Base-by-base conservation (phyloP, 1,140 invertebrate genomes). In the Glomeris maerens region DNA sequence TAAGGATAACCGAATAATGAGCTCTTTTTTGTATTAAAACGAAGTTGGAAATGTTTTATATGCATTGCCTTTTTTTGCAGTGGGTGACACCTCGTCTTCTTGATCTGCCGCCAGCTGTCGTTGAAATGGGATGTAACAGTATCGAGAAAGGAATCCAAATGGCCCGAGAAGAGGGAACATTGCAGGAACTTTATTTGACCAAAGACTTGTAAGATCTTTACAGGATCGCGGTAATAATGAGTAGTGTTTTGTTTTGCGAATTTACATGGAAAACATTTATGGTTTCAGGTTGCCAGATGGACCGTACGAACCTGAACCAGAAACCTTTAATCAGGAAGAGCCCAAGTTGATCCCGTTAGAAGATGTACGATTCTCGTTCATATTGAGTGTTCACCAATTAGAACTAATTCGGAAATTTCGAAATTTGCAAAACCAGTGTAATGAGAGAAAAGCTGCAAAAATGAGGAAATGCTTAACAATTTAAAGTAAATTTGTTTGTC, bases 101-200 rank as follows among this genome's bases (percentile, higher is more conserved):
- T 50, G 81, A 85, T 57, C 60, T 77, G 36, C 74, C 77, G 14
- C 70, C 74, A 3, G 65, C 74, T 48, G 67, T 80, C 14, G 75
- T 78, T 5, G 76, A 79, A 41, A 73, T 76, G 21, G 86, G 86
- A 7, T 80, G 75, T 65, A 80, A 83, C 59, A 94, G 89, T 63
- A 73, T 78, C 59, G 87, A 95, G 67, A 85, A 81, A 59, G 78
- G 83, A 42, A 80, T 89, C 47, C 89, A 95, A 64, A 80, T 80
- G 53, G 79, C 83, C 23, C 69, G 89, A 29, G 87, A 94, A 64
- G 81, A 82, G 59, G 78, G 76, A 20, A 83, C 84, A 17, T 67
- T 93, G 5, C 81, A 85, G 62, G 83, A 85, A 1, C 66, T 94
- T 1, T 92, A 90, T 65, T 90, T 91, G 63, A 79, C 61, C 41